phyloP scores from a whole-genome alignment of 2,113 vertebrate species.

The Tragelaphus strepsiceros region DNA sequence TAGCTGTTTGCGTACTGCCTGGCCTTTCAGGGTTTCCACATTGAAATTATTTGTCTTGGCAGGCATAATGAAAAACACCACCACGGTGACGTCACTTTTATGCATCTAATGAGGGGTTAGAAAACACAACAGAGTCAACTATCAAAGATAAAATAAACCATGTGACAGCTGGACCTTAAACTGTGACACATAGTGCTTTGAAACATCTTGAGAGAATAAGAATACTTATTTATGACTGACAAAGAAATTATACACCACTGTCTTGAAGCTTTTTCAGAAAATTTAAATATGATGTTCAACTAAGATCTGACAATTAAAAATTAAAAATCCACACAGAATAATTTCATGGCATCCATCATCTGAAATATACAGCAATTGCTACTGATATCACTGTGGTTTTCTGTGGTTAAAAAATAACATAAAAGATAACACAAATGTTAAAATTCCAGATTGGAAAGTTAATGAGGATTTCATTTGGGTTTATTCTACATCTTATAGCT shows the following conservation, averaged over 20 bases:
- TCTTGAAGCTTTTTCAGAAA: neutral
- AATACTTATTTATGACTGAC: neutral
- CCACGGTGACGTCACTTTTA: constrained; percentile 89
- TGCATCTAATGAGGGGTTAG: constrained; percentile 84
- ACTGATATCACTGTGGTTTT: neutral
- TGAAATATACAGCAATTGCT: neutral
- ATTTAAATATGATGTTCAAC: neutral
- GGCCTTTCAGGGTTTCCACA: constrained; percentile 96
- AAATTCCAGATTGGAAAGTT: constrained; percentile 4
- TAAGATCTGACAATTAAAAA: neutral
- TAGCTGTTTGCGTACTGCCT: constrained; percentile 95
- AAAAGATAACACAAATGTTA: neutral
- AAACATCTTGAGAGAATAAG: neutral
- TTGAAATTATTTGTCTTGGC: constrained; percentile 98
- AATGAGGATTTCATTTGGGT: neutral
- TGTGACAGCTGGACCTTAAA: neutral
- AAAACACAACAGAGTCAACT: constrained; percentile 14
- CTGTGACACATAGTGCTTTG: neutral
- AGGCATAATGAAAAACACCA: constrained; percentile 99
- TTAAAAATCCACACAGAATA: neutral
- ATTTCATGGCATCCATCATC: neutral
- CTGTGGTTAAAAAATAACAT: neutral
- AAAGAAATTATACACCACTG: neutral
- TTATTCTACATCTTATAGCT: neutral
- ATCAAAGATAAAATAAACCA: neutral